A percentile compares a stretch with the other conserved stretches of the same genome.
phyloP scores from a whole-genome alignment of 1,140 invertebrate genomes.

The Heliconius hermathena region DNA sequence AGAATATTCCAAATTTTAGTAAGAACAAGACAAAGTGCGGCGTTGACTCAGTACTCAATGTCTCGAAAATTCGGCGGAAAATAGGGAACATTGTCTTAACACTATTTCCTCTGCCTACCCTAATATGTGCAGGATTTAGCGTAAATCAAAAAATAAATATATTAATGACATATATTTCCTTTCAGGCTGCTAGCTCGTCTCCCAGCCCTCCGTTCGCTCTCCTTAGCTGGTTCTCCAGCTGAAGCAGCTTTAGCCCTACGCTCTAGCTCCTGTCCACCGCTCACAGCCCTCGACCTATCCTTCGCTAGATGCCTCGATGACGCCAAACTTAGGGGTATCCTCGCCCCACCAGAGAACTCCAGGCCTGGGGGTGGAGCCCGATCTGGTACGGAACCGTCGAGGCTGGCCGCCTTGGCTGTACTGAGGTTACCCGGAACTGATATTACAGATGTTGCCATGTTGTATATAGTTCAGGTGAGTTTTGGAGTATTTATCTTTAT shows the following conservation, averaged over 20 bases:
- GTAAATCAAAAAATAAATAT: not conserved
- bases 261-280: conserved; percentile 91
- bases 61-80: no score
- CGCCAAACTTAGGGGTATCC: conserved; percentile 89
- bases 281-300: conserved; percentile 89
- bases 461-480: conserved; percentile 78
- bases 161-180: not conserved
- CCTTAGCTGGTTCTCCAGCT: conserved; percentile 90
- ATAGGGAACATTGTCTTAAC: no score
- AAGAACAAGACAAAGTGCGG: no score
- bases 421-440: conserved; percentile 93
- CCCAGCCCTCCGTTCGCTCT: conserved; percentile 90
- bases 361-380: conserved; percentile 92
- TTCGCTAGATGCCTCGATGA: conserved; percentile 89
- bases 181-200: conserved; percentile 88
- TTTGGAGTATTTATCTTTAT: not conserved
- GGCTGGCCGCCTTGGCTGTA: conserved; percentile 89
- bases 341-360: conserved; percentile 92
- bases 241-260: conserved; percentile 90
- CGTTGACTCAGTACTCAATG: no score
- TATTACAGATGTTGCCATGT: conserved; percentile 93
- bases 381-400: conserved; percentile 91
- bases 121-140: no score
- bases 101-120: no score
- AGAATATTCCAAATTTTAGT: no score